phyloP scores from a whole-genome alignment of 1,140 invertebrate species.

The Scylla paramamosain region DNA sequence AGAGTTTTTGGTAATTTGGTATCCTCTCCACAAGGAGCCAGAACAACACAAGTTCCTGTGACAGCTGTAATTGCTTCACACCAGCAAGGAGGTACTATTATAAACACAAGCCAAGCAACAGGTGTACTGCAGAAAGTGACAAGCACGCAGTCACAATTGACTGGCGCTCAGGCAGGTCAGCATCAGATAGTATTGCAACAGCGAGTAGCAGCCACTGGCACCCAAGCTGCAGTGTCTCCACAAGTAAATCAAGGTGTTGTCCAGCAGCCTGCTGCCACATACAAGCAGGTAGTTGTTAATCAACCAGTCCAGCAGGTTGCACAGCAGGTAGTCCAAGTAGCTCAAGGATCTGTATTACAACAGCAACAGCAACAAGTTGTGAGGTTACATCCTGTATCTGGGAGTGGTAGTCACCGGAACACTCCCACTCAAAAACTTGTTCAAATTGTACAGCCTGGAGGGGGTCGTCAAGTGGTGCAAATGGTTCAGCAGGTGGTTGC shows the following conservation, averaged over 20 bases:
- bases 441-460: slow-evolving; percentile 69
- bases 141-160: slow-evolving; percentile 2
- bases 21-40: slow-evolving; percentile 46
- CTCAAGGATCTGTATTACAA: slow-evolving; percentile 59
- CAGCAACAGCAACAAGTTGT: slow-evolving; percentile 72
- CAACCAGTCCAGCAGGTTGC: slow-evolving; percentile 54
- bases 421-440: slow-evolving; percentile 61
- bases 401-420: slow-evolving; percentile 24
- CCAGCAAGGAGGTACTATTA: slow-evolving; percentile 35
- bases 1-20: slow-evolving; percentile 58
- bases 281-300: slow-evolving; percentile 59
- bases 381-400: slow-evolving; percentile 61
- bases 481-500: slow-evolving; percentile 69
- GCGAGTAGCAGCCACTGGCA: slow-evolving; percentile 40
- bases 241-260: slow-evolving; percentile 39
- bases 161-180: slow-evolving; percentile 37
- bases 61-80: slow-evolving; percentile 45
- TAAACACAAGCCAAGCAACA: slow-evolving; percentile 45
- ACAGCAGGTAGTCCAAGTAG: slow-evolving; percentile 57
- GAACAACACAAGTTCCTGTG: neutral
- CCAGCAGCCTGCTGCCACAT: slow-evolving; percentile 34
- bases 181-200: slow-evolving; percentile 65
- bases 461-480: slow-evolving; percentile 64
- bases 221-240: slow-evolving; percentile 26
- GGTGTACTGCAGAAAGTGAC: slow-evolving; percentile 60